Percentiles rank a stretch among this genome's conserved stretches.
Conservation (phyloP, 2,113 vertebrate species). For the Gymnorhina tibicen region DNA sequence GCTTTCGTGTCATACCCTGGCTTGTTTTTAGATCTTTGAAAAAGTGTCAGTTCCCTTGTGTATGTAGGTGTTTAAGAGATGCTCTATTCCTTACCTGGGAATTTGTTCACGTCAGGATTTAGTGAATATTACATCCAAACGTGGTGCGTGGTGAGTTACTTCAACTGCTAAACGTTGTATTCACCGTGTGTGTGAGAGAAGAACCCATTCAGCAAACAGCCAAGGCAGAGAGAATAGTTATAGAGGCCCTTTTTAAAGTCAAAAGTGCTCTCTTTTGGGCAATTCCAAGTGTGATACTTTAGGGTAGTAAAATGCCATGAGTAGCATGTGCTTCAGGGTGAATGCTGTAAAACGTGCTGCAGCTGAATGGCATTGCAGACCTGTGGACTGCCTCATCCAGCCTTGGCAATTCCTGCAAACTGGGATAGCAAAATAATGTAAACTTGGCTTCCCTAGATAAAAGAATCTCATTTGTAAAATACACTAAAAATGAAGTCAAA, state of each 20-base stretch:
- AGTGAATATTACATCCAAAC: not conserved
- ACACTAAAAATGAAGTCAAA: not conserved
- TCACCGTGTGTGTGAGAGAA: not conserved
- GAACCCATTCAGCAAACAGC: conserved; percentile 27
- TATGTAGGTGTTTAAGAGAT: conserved; percentile 31
- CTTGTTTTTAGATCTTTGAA: not conserved
- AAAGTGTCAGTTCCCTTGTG: not conserved
- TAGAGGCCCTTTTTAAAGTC: conserved; percentile 33
- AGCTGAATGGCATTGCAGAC: not conserved
- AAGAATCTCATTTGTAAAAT: not conserved
- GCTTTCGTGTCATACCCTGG: not conserved
- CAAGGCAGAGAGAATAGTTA: conserved; percentile 36
- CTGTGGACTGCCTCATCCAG: not conserved
- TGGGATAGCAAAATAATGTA: not conserved
- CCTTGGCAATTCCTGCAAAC: not conserved
- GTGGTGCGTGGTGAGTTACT: conserved; percentile 20
- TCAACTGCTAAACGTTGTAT: conserved; percentile 2
- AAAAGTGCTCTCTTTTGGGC: conserved; percentile 37
- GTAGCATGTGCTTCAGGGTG: not conserved
- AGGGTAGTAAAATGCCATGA: not conserved
- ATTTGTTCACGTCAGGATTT: conserved; percentile 43
- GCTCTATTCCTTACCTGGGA: conserved; percentile 11
- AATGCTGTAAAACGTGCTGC: not conserved
- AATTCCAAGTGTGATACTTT: not conserved
- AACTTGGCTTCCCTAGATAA: not conserved